Evolutionary conservation across 2,797 vertebrate genomes (phyloP).

Genomic region (Macropus fuliginosus): DNA sequence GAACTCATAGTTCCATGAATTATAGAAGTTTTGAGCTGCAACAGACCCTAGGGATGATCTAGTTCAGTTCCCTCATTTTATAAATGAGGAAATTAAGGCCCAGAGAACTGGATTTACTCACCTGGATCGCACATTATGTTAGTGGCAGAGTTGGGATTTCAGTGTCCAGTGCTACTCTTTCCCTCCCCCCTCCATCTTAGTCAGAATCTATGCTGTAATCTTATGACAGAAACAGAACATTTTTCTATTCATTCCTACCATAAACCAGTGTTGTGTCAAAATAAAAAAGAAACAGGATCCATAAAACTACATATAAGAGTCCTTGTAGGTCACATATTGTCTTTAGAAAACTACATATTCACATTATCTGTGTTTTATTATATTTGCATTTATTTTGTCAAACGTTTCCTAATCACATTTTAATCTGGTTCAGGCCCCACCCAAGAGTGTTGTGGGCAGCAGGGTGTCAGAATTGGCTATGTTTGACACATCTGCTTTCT

Average conservation of each 20-base stretch:
- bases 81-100: neutral
- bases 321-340: neutral
- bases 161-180: neutral
- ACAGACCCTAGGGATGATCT: neutral
- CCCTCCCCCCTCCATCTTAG: neutral
- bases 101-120: neutral
- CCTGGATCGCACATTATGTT: neutral
- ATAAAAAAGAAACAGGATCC: neutral
- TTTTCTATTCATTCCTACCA: conserved; percentile 76
- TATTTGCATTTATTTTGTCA: neutral
- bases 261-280: conserved; percentile 71
- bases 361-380: neutral
- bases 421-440: neutral
- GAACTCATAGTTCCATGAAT: neutral
- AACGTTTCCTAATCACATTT: neutral
- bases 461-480: neutral
- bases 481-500: conserved; percentile 14
- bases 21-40: neutral
- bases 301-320: neutral
- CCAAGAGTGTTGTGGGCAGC: neutral
- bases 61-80: neutral
- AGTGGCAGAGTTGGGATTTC: conserved; percentile 19
- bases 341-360: neutral
- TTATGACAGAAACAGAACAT: conserved; percentile 54
- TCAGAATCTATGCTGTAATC: neutral